A percentile compares a stretch with the other conserved stretches of the same genome.
Conservation (phyloP, 2,888 invertebrate species). For the Siphlonurus alternatus region DNA sequence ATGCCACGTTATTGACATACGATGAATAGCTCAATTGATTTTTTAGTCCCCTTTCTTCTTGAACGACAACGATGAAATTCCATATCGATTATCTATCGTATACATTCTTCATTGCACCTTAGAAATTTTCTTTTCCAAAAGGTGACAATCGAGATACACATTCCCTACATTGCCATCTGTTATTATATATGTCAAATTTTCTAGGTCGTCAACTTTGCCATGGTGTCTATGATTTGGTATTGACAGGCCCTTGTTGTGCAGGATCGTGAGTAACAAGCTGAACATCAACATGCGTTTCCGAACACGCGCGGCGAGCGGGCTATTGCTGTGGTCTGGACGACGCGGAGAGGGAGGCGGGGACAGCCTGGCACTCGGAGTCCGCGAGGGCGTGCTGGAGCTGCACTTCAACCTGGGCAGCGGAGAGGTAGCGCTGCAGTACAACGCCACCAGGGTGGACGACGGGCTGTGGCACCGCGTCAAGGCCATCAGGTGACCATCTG, state of each 20-base stretch:
- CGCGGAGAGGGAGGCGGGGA: conserved; percentile 42
- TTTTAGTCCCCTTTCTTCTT: too few relatives aligned
- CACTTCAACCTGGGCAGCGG: conserved; percentile 80
- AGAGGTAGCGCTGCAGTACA: conserved; percentile 68
- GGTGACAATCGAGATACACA: too few relatives aligned
- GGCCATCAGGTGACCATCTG: conserved; percentile 58
- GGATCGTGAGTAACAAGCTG: conserved; percentile 65
- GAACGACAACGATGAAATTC: too few relatives aligned
- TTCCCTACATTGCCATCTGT: too few relatives aligned
- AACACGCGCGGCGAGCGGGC: conserved; percentile 48
- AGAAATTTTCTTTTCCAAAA: too few relatives aligned
- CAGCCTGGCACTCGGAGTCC: conserved; percentile 71
- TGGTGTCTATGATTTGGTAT: too few relatives aligned
- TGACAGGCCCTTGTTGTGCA: conserved; percentile 24
- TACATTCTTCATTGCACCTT: too few relatives aligned
- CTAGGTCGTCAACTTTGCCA: too few relatives aligned
- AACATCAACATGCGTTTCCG: conserved; percentile 80
- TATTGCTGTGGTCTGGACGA: conserved; percentile 70
- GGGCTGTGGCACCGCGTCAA: conserved; percentile 70
- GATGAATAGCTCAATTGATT: too few relatives aligned
- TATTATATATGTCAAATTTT: too few relatives aligned
- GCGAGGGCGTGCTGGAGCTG: conserved; percentile 52
- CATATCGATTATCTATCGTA: too few relatives aligned
- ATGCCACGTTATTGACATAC: too few relatives aligned
- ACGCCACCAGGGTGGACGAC: conserved; percentile 72